phyloP scores from a whole-genome alignment of 2,888 invertebrate species.

The Meandrusa payeni region DNA sequence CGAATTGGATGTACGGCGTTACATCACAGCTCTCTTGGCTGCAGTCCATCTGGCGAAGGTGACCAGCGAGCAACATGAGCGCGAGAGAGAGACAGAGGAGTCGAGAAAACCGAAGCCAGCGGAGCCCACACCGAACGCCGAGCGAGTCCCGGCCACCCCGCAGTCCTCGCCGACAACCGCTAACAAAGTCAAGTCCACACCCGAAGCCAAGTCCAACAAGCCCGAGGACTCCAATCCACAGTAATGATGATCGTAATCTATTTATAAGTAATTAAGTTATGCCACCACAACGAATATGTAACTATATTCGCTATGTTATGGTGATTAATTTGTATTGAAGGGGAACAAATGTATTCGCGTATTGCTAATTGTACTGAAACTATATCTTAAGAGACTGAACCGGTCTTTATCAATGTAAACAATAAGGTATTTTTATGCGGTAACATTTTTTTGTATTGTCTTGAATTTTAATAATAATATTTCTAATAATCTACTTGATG shows the following conservation, averaged over 20 bases:
- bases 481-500: background rate
- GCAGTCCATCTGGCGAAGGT: constrained; percentile 68
- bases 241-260: constrained; percentile 24
- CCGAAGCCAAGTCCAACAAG: constrained; percentile 58
- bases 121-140: constrained; percentile 33
- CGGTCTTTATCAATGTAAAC: constrained; percentile 29
- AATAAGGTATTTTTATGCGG: constrained; percentile 10
- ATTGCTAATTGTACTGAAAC: constrained; percentile 27
- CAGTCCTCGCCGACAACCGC: constrained; percentile 50
- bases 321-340: constrained; percentile 41
- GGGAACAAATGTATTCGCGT: constrained; percentile 42
- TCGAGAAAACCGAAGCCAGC: constrained; percentile 32
- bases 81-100: constrained; percentile 35
- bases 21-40: constrained; percentile 63
- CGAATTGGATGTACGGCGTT: constrained; percentile 66
- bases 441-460: constrained; percentile 15
- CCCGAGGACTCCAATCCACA: constrained; percentile 35
- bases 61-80: constrained; percentile 56
- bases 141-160: constrained; percentile 40
- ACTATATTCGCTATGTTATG: constrained; percentile 56
- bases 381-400: constrained; percentile 29
- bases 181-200: constrained; percentile 57
- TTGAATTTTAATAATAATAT: constrained; percentile 15
- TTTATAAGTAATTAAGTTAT: constrained; percentile 32
- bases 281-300: constrained; percentile 28